Evolutionary conservation across 2,888 invertebrate genomes (phyloP).

Genomic region (Theretra japonica): DNA sequence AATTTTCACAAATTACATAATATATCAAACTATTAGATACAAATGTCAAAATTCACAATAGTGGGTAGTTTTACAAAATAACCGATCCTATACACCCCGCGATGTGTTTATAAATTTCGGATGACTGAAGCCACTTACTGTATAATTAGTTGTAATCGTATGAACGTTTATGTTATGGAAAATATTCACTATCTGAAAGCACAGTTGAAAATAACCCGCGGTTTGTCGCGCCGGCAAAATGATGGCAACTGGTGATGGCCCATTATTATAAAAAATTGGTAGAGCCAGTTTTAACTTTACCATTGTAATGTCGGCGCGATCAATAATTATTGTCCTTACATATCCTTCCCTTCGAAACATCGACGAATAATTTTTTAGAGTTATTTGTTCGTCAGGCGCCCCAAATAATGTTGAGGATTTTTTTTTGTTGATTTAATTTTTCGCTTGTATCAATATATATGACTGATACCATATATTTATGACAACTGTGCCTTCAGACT

Average conservation of each 20-base stretch:
- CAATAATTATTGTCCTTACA: not conserved
- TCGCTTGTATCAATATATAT: not conserved
- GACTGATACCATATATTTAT: not conserved
- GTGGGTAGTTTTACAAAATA: conserved; percentile 10
- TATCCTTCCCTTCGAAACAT: not conserved
- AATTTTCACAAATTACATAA: too few species aligned
- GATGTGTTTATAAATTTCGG: not conserved
- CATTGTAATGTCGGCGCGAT: not conserved
- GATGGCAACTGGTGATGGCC: not conserved
- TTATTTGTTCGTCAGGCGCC: too few species aligned
- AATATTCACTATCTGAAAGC: conserved; percentile 14
- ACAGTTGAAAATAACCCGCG: not conserved
- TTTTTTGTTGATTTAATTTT: not conserved
- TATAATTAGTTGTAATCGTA: conserved; percentile 21
- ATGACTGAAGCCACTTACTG: conserved; percentile 7
- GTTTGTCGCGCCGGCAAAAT: not conserved
- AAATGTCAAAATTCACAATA: not conserved
- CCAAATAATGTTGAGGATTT: not conserved
- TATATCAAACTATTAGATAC: not conserved
- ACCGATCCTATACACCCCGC: not conserved
- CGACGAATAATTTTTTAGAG: not conserved
- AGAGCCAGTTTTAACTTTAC: not conserved
- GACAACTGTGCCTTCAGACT: conserved; percentile 15
- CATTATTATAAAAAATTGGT: not conserved
- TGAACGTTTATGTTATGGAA: conserved; percentile 2